phyloP scores from a whole-genome alignment of 1,140 invertebrate genomes.

The Trialeurodes vaporariorum region DNA sequence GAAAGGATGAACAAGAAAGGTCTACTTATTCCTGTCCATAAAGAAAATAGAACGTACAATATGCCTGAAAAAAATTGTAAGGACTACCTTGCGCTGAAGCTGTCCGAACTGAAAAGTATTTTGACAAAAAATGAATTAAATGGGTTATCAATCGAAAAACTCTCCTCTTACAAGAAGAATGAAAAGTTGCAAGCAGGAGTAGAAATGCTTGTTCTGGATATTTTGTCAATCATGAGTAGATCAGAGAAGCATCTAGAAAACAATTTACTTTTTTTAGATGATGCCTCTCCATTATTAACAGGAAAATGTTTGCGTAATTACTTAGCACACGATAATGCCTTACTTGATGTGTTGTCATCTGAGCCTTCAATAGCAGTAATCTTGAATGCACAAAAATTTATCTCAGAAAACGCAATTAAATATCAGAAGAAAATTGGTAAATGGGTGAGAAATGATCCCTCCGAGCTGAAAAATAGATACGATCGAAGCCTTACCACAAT shows the following conservation, averaged over 20 bases:
- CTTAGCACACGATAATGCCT: conserved; percentile 13
- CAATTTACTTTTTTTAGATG: conserved; percentile 16
- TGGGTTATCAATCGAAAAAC: not conserved
- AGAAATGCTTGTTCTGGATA: conserved; percentile 15
- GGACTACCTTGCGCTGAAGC: not conserved
- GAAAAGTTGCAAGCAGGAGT: conserved; percentile 12
- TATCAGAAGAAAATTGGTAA: not conserved
- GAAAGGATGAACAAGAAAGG: not conserved
- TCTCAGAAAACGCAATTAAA: not conserved
- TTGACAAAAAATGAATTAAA: not conserved
- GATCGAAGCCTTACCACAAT: conserved; percentile 2
- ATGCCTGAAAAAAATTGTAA: not conserved
- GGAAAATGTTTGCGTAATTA: conserved; percentile 16
- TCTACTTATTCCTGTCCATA: not conserved
- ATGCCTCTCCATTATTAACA: conserved; percentile 5
- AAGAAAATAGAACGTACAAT: not conserved
- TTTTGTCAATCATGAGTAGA: conserved; percentile 12
- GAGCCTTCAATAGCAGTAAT: conserved; percentile 7
- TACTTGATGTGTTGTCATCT: conserved; percentile 10
- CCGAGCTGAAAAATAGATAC: conserved; percentile 3
- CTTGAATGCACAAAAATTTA: conserved; percentile 2
- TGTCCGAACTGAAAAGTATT: conserved; percentile 7
- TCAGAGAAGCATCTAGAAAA: conserved; percentile 2
- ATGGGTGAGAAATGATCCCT: not conserved
- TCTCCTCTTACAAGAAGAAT: not conserved